These are phyloP conservation scores for Callipepla squamata DNA, from an alignment of 2,113 vertebrate species.

Conservation along the genomic window DNA sequence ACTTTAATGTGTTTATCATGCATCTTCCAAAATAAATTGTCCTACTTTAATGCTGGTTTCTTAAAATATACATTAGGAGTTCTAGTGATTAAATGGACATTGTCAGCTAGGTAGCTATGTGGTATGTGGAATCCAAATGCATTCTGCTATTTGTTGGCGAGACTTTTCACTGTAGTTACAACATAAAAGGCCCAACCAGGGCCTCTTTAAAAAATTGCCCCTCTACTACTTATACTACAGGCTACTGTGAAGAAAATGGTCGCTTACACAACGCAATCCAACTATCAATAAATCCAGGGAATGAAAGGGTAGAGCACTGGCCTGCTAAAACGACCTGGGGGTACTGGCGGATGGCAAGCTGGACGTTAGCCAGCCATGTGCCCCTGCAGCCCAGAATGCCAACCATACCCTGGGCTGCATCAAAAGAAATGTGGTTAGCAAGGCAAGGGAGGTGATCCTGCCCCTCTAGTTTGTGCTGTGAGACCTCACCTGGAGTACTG, in stretches of 20 bases:
- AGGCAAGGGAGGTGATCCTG: too few relatives aligned
- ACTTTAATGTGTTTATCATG: conserved; percentile 61
- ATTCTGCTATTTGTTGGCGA: neutral
- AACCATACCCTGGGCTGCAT: too few relatives aligned
- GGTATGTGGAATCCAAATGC: neutral
- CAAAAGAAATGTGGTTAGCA: too few relatives aligned
- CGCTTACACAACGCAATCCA: neutral
- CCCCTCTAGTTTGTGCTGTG: too few relatives aligned
- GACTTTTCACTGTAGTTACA: neutral
- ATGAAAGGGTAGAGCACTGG: too few relatives aligned
- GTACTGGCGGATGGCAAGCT: too few relatives aligned
- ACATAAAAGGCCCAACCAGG: neutral
- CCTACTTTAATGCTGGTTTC: conserved; percentile 44
- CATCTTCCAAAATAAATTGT: conserved; percentile 57
- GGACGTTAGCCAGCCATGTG: too few relatives aligned
- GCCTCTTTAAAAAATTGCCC: neutral
- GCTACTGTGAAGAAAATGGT: neutral
- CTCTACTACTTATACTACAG: neutral
- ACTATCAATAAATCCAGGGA: too few relatives aligned
- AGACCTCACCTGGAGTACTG: too few relatives aligned
- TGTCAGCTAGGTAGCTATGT: neutral
- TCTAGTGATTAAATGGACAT: conserved; percentile 26
- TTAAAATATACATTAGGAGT: conserved; percentile 47
- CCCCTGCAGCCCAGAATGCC: too few relatives aligned
- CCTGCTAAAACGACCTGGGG: too few relatives aligned